Conservation (phyloP, 2,888 invertebrate species). For the Phoenoteleia sp. region DNA sequence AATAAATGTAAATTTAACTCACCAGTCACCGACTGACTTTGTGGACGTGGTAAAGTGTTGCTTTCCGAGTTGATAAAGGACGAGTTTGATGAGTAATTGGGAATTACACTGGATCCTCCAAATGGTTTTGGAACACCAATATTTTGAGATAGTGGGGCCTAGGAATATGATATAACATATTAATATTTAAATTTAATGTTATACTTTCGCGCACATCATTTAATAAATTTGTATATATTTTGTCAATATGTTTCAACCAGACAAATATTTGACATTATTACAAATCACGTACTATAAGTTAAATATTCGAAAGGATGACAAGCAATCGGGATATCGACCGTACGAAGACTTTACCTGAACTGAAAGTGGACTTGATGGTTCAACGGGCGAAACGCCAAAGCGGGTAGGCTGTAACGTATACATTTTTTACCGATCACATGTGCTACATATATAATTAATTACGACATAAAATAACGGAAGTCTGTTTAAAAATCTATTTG, state of each 20-base stretch:
- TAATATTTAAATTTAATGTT: slow-evolving; percentile 1
- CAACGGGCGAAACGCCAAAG: slow-evolving; percentile 85
- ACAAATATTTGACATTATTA: background rate
- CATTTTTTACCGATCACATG: slow-evolving; percentile 83
- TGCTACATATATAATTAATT: slow-evolving; percentile 71
- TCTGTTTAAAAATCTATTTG: slow-evolving; percentile 30
- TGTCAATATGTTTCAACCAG: slow-evolving; percentile 36
- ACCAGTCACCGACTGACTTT: slow-evolving; percentile 85
- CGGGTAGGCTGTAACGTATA: slow-evolving; percentile 84
- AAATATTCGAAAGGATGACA: background rate
- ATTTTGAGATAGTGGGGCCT: slow-evolving; percentile 83
- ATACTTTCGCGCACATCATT: slow-evolving; percentile 2
- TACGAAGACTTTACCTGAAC: slow-evolving; percentile 84
- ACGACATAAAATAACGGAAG: slow-evolving; percentile 66
- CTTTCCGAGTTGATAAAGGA: slow-evolving; percentile 79
- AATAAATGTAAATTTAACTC: slow-evolving; percentile 76
- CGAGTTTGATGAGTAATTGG: slow-evolving; percentile 80
- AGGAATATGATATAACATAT: slow-evolving; percentile 40
- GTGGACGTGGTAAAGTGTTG: slow-evolving; percentile 83
- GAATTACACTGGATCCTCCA: slow-evolving; percentile 81
- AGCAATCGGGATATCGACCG: slow-evolving; percentile 73
- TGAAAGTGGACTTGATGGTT: slow-evolving; percentile 84
- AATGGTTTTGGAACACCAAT: slow-evolving; percentile 84
- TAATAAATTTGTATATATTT: background rate
- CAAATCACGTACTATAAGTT: slow-evolving; percentile 29